Percentiles rank a stretch among this genome's conserved stretches.
Evolutionary conservation across 2,888 invertebrate species (phyloP).

Genomic region (Drosophila prostipennis): DNA sequence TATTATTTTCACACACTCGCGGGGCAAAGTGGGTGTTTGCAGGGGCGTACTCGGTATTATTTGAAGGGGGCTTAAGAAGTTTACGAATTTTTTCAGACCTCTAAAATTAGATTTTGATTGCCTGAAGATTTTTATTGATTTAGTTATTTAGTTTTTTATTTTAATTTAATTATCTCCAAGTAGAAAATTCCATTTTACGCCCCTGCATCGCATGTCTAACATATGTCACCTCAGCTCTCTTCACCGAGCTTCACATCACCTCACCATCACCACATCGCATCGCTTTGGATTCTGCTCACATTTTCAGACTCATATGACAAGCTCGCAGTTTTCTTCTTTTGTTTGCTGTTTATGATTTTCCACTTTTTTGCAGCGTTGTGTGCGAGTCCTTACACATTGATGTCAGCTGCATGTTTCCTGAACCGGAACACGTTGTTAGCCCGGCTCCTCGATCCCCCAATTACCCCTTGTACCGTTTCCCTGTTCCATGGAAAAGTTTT

Average conservation of each 20-base stretch:
- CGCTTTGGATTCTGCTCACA: conserved; percentile 36
- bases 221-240: conserved; percentile 15
- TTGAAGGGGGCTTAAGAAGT: background rate
- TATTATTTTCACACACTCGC: conserved; percentile 68
- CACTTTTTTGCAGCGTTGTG: conserved; percentile 15
- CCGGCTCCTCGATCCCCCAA: conserved; percentile 16
- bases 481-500: conserved; percentile 24
- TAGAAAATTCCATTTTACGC: background rate
- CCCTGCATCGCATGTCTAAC: background rate
- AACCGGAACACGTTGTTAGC: conserved; percentile 46
- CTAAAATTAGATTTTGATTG: no score
- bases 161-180: no score
- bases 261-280: conserved; percentile 14
- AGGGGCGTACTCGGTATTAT: background rate
- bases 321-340: conserved; percentile 30
- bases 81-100: no score
- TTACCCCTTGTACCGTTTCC: conserved; percentile 8
- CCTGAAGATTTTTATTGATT: no score
- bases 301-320: conserved; percentile 39
- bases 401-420: conserved; percentile 64
- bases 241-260: background rate
- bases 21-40: conserved; percentile 1
- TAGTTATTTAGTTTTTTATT: no score
- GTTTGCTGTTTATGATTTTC: conserved; percentile 39
- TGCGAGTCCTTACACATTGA: conserved; percentile 49